These are phyloP conservation scores for Sebastes schlegelii DNA, from an alignment of 2,113 vertebrate genomes.

Conservation along the genomic window DNA sequence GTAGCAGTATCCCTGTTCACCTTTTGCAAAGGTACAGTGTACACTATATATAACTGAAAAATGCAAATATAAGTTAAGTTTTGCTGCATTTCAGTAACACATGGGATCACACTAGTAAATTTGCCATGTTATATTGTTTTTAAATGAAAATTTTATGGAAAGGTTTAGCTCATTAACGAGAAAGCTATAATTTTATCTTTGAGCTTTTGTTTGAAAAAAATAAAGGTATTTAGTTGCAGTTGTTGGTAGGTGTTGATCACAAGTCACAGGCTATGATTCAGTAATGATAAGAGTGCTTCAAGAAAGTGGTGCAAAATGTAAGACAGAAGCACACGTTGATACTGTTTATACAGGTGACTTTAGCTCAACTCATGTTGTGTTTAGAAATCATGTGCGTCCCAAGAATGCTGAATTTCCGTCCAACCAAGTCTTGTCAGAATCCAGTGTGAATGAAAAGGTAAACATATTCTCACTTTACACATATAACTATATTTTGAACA, in stretches of 20 bases:
- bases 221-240: neutral
- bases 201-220: neutral
- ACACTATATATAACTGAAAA: neutral
- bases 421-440: conserved; percentile 41
- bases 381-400: conserved; percentile 69
- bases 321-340: neutral
- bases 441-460: conserved; percentile 69
- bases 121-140: neutral
- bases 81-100: neutral
- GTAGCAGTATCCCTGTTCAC: neutral
- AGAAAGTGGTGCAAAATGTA: neutral
- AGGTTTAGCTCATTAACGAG: neutral
- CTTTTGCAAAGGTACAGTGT: neutral
- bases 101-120: neutral
- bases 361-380: conserved; percentile 16
- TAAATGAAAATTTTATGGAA: neutral
- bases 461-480: neutral
- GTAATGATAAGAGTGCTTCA: neutral
- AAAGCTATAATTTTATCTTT: conserved; percentile 1
- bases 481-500: neutral
- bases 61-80: neutral
- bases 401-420: conserved; percentile 69
- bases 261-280: neutral
- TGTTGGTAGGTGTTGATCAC: neutral
- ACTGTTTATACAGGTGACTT: neutral